Conservation (phyloP, 2,797 vertebrate genomes). For the Brachymystax lenok region DNA sequence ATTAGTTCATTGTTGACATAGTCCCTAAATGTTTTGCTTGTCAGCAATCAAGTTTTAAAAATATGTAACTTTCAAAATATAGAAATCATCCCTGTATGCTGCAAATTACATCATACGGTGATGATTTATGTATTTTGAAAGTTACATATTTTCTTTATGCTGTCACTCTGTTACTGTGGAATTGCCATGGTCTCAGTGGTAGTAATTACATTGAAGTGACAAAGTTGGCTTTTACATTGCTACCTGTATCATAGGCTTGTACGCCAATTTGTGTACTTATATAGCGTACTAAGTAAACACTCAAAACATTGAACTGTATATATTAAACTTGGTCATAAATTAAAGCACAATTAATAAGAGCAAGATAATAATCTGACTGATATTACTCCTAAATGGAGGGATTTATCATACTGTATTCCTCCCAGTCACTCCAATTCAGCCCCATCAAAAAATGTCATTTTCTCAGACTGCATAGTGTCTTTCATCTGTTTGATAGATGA, state of each 20-base stretch:
- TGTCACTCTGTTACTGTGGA: not conserved
- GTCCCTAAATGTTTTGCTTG: too few relatives aligned
- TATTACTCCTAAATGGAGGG: constrained; percentile 38
- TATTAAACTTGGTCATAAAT: not conserved
- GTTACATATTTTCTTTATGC: too few relatives aligned
- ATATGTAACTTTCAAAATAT: too few relatives aligned
- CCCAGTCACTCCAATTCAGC: constrained; percentile 51
- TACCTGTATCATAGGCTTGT: constrained; percentile 1
- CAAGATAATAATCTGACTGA: not conserved
- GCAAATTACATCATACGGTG: too few relatives aligned
- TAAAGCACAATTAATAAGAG: not conserved
- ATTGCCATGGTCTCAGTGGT: not conserved
- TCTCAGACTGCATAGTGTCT: constrained; percentile 76
- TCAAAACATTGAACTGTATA: not conserved
- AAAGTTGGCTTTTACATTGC: not conserved
- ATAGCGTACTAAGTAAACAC: not conserved
- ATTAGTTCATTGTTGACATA: too few relatives aligned
- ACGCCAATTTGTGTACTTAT: not conserved
- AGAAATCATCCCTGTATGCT: too few relatives aligned
- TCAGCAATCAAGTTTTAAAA: too few relatives aligned
- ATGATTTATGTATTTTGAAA: too few relatives aligned
- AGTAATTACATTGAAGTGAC: not conserved
- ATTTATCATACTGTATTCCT: not conserved
- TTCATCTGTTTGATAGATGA: constrained; percentile 71
- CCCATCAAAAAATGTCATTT: constrained; percentile 79